Conservation (phyloP, 1,140 invertebrate genomes). For the Plutomurus gul region DNA sequence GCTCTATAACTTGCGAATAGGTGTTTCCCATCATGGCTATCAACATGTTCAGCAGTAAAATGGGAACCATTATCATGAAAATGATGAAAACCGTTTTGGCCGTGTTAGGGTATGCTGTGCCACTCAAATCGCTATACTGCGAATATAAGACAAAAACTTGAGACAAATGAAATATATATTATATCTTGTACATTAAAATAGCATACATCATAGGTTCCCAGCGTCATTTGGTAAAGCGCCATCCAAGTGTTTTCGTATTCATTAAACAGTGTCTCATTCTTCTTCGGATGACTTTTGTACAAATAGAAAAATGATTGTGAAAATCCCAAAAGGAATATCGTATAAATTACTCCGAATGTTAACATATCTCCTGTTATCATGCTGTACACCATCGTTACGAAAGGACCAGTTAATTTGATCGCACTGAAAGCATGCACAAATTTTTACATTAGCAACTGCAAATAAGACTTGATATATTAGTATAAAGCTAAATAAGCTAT, state of each 20-base stretch:
- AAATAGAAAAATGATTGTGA: slow-evolving; percentile 96
- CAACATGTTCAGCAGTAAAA: slow-evolving; percentile 94
- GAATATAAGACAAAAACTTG: slow-evolving; percentile 54
- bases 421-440: slow-evolving; percentile 69
- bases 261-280: slow-evolving; percentile 75
- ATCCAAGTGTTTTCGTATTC: slow-evolving; percentile 93
- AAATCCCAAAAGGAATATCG: slow-evolving; percentile 90
- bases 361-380: slow-evolving; percentile 98
- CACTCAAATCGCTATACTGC: slow-evolving; percentile 89
- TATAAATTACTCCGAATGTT: slow-evolving; percentile 95
- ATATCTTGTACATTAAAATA: slow-evolving; percentile 1
- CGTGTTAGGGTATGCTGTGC: slow-evolving; percentile 86
- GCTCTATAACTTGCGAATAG: slow-evolving; percentile 95
- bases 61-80: slow-evolving; percentile 97
- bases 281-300: slow-evolving; percentile 86
- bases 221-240: slow-evolving; percentile 95
- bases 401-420: slow-evolving; percentile 89
- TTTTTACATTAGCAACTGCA: background rate
- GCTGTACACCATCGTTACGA: slow-evolving; percentile 97
- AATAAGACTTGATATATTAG: background rate
- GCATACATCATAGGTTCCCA: slow-evolving; percentile 95
- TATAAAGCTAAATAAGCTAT: slow-evolving; percentile 53
- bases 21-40: slow-evolving; percentile 99
- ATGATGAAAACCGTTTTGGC: slow-evolving; percentile 93
- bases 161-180: background rate